Evolutionary conservation across 2,888 invertebrate species (phyloP).

Genomic region (Pyrgus malvae): DNA sequence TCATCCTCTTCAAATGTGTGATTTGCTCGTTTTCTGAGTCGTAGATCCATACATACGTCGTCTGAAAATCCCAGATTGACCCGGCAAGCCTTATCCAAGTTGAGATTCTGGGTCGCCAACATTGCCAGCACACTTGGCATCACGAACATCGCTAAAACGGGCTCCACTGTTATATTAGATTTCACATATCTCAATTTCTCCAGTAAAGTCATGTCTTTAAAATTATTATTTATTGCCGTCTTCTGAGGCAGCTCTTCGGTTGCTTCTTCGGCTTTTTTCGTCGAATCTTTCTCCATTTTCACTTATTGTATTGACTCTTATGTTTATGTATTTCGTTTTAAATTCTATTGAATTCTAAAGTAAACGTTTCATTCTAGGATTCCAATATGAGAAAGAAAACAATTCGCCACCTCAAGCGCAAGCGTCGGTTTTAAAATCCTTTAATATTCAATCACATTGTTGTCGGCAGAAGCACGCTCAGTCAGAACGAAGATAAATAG

Average conservation of each 20-base stretch:
- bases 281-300: slow-evolving; percentile 30
- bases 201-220: slow-evolving; percentile 56
- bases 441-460: slow-evolving; percentile 31
- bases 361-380: slow-evolving; percentile 20
- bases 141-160: slow-evolving; percentile 84
- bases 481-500: slow-evolving; percentile 42
- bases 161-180: slow-evolving; percentile 85
- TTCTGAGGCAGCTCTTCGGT: slow-evolving; percentile 60
- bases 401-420: not conserved
- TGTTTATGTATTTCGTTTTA: slow-evolving; percentile 23
- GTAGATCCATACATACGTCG: slow-evolving; percentile 87
- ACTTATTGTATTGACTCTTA: slow-evolving; percentile 2
- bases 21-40: slow-evolving; percentile 85
- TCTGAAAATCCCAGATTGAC: slow-evolving; percentile 88
- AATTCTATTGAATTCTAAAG: slow-evolving; percentile 24
- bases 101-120: slow-evolving; percentile 90
- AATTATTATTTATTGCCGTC: slow-evolving; percentile 45
- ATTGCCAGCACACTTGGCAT: slow-evolving; percentile 85
- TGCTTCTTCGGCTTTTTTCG: slow-evolving; percentile 37
- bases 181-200: slow-evolving; percentile 75
- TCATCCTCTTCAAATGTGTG: slow-evolving; percentile 84
- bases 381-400: slow-evolving; percentile 12
- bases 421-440: slow-evolving; percentile 21
- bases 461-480: slow-evolving; percentile 13
- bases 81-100: slow-evolving; percentile 92